Base-by-base conservation (phyloP, 2,113 vertebrate genomes). In the Pelecanus crispus region DNA sequence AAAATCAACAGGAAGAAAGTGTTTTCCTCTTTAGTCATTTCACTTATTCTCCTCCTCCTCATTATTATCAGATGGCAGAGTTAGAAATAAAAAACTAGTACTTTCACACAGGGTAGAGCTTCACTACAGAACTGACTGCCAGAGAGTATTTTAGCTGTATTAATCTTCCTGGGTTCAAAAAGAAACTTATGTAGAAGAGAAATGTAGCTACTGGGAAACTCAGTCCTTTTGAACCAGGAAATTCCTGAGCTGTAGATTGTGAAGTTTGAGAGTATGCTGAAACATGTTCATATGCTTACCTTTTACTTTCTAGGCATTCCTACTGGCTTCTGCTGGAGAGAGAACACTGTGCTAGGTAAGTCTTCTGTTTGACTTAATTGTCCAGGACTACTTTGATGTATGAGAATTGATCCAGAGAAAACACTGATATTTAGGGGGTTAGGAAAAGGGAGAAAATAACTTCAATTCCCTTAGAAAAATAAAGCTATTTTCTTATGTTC, bases 271-370 rank as follows among this genome's bases (percentile, higher is more conserved):
- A 32, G 42, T 42, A 18, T 29, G 26, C 61, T 87, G 67, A 55
- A 93, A 85, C 19, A 50, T 2, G 0, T 12, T 91, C 6, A 22
- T 70, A 13, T 58, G 25, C 45, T 61, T 74, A 38, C 26, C 28
- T 91, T 83, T 79, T 90, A 83, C 49, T 93, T 88, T 72, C 80
- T 86, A 96, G 94, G 86, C 22, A 42, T 92, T 92, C 36, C 62
- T 73, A 4, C 42, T 65, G 80, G 49, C 72, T 90, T 88, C 72
- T 80, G 53, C 55, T 88, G 72, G 44, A 83, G 55, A 58, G 17
- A 6, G 4, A 78, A 38, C 25, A 29, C 67, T 62, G 47, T 74
- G 29, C 49, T 92, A 70, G 88, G 94, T 96, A 74, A 94, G 95
- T 83, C 31, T 83, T 45, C 44, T 82, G 25, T 92, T 79, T 58